Percentiles rank a stretch among this genome's conserved stretches.
Conservation (phyloP, 1,140 invertebrate genomes). For the Linepithema humile region DNA sequence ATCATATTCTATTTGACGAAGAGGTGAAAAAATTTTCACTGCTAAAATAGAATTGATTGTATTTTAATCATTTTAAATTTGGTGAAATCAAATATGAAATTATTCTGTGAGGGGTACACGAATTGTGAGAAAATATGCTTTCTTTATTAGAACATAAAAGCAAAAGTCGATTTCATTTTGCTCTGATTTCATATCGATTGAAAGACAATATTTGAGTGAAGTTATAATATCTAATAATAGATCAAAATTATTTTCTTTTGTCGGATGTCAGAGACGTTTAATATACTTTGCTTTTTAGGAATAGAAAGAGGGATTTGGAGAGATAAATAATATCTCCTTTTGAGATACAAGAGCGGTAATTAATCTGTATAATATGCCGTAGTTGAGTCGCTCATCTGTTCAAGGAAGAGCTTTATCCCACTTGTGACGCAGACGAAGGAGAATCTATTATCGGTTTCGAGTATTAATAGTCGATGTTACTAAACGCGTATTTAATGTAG, state of each 20-base stretch:
- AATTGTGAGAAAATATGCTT: too few relatives aligned
- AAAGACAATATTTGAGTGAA: too few relatives aligned
- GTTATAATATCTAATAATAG: too few relatives aligned
- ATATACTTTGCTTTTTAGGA: slow-evolving; percentile 65
- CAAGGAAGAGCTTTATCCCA: slow-evolving; percentile 14
- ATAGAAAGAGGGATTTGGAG: slow-evolving; percentile 29
- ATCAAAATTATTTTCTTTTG: background rate
- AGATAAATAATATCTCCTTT: slow-evolving; percentile 83
- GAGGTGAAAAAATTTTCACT: background rate
- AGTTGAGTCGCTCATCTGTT: slow-evolving; percentile 83
- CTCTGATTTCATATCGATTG: too few relatives aligned
- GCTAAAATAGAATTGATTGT: background rate
- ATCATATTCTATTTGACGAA: background rate
- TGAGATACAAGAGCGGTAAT: slow-evolving; percentile 79
- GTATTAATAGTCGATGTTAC: background rate
- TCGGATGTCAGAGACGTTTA: slow-evolving; percentile 60
- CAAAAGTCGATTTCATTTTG: too few relatives aligned
- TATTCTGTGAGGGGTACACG: too few relatives aligned
- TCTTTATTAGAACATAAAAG: too few relatives aligned
- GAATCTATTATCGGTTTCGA: background rate
- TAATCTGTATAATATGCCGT: slow-evolving; percentile 84
- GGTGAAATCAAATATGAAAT: too few relatives aligned
- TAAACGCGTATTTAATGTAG: background rate
- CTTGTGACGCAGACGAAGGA: background rate
- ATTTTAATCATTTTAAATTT: background rate